These are phyloP conservation scores for Cotesia glomerata DNA, from an alignment of 1,140 invertebrate species.

Conservation along the genomic window DNA sequence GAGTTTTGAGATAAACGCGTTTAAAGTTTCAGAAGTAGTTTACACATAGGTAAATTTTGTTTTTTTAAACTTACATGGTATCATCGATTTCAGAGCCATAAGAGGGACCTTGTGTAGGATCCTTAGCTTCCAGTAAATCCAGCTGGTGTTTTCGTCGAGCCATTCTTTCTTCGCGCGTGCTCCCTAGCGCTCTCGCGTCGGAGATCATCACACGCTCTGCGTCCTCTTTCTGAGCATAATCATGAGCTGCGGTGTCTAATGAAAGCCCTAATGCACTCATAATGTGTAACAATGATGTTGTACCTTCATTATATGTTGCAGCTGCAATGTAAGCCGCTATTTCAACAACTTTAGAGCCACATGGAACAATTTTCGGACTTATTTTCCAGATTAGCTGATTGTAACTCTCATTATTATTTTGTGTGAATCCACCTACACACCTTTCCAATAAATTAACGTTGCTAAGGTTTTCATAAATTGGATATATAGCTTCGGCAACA, in stretches of 20 bases:
- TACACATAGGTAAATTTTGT: neutral
- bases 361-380: too few relatives aligned
- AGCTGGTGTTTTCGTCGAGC: constrained; percentile 19
- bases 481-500: too few relatives aligned
- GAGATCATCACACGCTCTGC: constrained; percentile 17
- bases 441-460: too few relatives aligned
- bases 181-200: constrained; percentile 12
- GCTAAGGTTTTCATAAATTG: too few relatives aligned
- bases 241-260: constrained; percentile 21
- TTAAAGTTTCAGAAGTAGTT: neutral
- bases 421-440: too few relatives aligned
- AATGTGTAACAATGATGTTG: constrained; percentile 19
- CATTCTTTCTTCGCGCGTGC: constrained; percentile 20
- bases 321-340: constrained; percentile 17
- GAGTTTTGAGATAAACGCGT: neutral
- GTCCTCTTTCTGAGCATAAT: constrained; percentile 25
- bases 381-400: too few relatives aligned
- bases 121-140: neutral
- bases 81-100: constrained; percentile 2
- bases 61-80: constrained; percentile 4
- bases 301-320: constrained; percentile 23
- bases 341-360: too few relatives aligned
- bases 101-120: neutral
- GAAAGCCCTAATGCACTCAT: constrained; percentile 25
- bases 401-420: too few relatives aligned